Percentiles rank a stretch among this genome's conserved stretches.
Evolutionary conservation across 2,797 vertebrate genomes (phyloP).

Genomic region (Trichosurus vulpecula): DNA sequence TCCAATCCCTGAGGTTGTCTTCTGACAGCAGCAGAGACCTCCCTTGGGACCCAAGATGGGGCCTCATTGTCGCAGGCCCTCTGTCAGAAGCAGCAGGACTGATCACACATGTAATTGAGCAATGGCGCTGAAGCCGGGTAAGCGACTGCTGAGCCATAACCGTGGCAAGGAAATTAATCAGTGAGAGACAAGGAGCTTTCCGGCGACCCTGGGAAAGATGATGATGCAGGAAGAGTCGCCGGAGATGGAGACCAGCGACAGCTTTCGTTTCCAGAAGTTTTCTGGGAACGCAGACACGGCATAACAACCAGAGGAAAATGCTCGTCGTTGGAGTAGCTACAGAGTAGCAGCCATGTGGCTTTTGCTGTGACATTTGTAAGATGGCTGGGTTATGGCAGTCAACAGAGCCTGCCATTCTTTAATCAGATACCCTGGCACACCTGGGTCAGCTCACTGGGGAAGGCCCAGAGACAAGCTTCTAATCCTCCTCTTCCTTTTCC

Average conservation of each 20-base stretch:
- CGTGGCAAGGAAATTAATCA: slow-evolving; percentile 48
- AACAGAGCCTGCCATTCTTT: slow-evolving; percentile 66
- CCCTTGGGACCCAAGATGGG: slow-evolving; percentile 5
- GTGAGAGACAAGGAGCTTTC: slow-evolving; percentile 46
- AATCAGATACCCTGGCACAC: slow-evolving; percentile 9
- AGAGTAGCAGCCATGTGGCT: slow-evolving; percentile 26
- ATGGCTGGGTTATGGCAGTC: slow-evolving; percentile 58
- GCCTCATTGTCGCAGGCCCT: slow-evolving; percentile 41
- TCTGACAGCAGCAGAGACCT: slow-evolving; percentile 37
- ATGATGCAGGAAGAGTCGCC: slow-evolving; percentile 43
- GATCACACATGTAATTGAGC: slow-evolving; percentile 42
- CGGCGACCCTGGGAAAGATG: slow-evolving; percentile 27
- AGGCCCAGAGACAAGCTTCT: not conserved
- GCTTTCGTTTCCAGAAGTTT: slow-evolving; percentile 57
- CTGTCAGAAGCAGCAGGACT: not conserved
- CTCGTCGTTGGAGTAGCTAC: slow-evolving; percentile 23
- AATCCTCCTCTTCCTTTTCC: not conserved
- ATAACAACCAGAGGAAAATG: slow-evolving; percentile 63
- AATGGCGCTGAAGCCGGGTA: slow-evolving; percentile 21
- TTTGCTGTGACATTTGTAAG: slow-evolving; percentile 66
- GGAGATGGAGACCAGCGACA: not conserved
- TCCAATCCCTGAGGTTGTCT: slow-evolving; percentile 47
- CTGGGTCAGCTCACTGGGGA: not conserved
- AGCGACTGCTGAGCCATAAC: not conserved
- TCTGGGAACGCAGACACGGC: slow-evolving; percentile 53